These are phyloP conservation scores for Rhizomys pruinosus DNA, from an alignment of 2,113 vertebrate genomes.

Conservation along the genomic window DNA sequence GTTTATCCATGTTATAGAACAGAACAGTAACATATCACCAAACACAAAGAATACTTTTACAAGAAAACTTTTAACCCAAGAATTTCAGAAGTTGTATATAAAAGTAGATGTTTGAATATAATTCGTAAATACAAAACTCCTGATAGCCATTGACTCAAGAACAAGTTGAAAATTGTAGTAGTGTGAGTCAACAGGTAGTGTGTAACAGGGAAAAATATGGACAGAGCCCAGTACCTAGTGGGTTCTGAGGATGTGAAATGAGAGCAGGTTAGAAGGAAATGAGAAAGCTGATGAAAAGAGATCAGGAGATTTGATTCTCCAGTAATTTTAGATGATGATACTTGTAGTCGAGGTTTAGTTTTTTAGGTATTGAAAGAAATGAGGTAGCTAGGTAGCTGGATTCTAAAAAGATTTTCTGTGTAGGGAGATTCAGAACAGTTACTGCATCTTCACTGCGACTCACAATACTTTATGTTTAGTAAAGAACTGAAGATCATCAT, in stretches of 20 bases:
- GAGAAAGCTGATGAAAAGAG: not conserved
- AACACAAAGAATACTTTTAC: not conserved
- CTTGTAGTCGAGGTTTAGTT: not conserved
- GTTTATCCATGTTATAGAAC: not conserved
- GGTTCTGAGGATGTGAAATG: no score
- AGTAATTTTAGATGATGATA: not conserved
- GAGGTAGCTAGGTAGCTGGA: not conserved
- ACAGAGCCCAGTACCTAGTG: not conserved
- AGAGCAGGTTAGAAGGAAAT: not conserved
- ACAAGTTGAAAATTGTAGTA: not conserved
- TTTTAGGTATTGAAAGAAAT: not conserved
- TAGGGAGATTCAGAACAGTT: not conserved
- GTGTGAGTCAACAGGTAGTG: not conserved
- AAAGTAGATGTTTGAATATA: not conserved
- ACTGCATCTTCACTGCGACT: not conserved
- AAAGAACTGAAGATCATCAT: no score
- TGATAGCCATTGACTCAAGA: not conserved
- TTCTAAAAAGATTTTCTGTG: not conserved
- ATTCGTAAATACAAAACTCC: not conserved
- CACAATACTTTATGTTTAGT: not conserved
- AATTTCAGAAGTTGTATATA: not conserved
- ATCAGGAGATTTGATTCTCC: not conserved
- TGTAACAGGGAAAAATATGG: not conserved
- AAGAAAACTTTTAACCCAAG: not conserved
- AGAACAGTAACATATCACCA: not conserved